Percentiles rank a stretch among this genome's conserved stretches.
Evolutionary conservation across 2,888 invertebrate genomes (phyloP).

Genomic region (Blastobasis lacticolella): DNA sequence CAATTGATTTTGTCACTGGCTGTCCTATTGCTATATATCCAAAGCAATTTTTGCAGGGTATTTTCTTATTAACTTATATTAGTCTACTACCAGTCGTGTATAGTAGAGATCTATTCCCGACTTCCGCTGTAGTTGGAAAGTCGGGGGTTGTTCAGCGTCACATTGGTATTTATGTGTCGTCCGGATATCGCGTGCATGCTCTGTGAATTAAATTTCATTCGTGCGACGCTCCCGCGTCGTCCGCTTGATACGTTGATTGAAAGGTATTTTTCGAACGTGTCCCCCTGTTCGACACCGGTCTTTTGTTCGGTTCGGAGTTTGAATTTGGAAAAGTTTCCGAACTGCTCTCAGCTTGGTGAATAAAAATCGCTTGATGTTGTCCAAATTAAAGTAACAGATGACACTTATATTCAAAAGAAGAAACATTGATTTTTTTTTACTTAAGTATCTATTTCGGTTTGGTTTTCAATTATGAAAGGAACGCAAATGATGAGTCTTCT

Average conservation of each 20-base stretch:
- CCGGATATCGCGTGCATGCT: conserved; percentile 39
- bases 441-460: no score
- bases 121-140: conserved; percentile 1
- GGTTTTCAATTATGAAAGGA: neutral
- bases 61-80: no score
- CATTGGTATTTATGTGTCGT: conserved; percentile 44
- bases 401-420: no score
- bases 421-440: no score
- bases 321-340: conserved; percentile 6
- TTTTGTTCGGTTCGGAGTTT: conserved; percentile 10
- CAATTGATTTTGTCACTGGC: no score
- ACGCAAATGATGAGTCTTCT: neutral
- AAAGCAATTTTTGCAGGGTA: no score
- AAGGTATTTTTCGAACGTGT: conserved; percentile 48
- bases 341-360: neutral
- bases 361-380: neutral
- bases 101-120: conserved; percentile 3
- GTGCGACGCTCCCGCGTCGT: conserved; percentile 32
- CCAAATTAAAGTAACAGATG: no score
- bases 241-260: conserved; percentile 51
- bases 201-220: conserved; percentile 44
- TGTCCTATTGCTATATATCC: no score
- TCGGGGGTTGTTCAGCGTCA: conserved; percentile 24
- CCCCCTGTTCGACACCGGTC: conserved; percentile 6
- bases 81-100: no score